phyloP scores from a whole-genome alignment of 2,113 vertebrate genomes.

The Shinisaurus crocodilurus region DNA sequence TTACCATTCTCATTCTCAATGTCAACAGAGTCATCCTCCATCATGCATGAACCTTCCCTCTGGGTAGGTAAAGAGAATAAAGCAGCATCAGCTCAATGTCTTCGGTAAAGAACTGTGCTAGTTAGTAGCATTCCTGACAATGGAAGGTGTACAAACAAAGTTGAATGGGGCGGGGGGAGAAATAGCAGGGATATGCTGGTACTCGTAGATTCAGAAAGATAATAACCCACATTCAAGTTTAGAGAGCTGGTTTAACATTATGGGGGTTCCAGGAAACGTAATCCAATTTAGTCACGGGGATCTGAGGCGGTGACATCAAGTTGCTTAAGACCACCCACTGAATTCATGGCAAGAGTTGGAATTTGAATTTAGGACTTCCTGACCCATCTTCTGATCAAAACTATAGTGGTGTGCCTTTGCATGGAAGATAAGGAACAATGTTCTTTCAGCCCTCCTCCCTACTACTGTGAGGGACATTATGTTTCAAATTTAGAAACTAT shows the following conservation, averaged over 20 bases:
- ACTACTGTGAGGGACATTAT: not conserved
- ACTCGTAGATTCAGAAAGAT: not conserved
- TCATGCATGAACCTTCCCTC: conserved; percentile 92
- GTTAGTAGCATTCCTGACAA: not conserved
- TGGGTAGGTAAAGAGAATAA: conserved; percentile 70
- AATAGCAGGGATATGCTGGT: not conserved
- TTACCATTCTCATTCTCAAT: conserved; percentile 94
- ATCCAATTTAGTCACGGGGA: not conserved
- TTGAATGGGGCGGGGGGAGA: not conserved
- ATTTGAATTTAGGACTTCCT: conserved; percentile 2
- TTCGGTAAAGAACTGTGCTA: conserved; percentile 18
- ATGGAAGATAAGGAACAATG: not conserved
- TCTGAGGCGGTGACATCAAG: not conserved
- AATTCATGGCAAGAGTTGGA: not conserved
- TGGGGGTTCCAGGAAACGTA: not conserved
- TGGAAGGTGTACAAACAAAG: not conserved
- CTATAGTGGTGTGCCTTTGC: not conserved
- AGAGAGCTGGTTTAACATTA: not conserved
- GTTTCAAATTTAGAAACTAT: not conserved
- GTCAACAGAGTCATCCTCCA: conserved; percentile 94
- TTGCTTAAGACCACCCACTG: not conserved
- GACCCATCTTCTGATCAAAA: not conserved
- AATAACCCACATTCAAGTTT: not conserved
- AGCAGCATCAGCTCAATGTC: not conserved
- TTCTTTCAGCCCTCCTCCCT: not conserved